Evolutionary conservation across 2,888 invertebrate species (phyloP), one percentile per base, ranked within the genome.

Genomic region (Pachycephus smyrnensis): DNA sequence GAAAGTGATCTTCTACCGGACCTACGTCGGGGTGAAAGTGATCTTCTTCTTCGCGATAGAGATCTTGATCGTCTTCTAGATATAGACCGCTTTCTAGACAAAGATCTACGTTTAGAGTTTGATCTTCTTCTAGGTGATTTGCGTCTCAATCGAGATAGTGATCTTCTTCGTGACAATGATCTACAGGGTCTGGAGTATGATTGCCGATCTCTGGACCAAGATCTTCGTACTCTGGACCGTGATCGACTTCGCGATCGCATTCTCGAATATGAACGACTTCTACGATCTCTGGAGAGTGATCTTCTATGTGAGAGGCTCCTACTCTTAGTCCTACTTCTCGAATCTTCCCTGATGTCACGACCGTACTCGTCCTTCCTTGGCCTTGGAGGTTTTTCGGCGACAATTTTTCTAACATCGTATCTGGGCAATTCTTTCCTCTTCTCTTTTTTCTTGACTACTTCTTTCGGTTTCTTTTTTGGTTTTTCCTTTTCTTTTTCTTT

Each of bases 401-500:
- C 95, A 68, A 97, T 92, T 81, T 95, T 95, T 69, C 97, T 93
- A 12, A 97, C 97, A 92, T 97, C 95, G 90, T 97, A 97, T 4
- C 97, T 93, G 86, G 96, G 96, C 75, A 97, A 92, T 87, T 97
- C 97, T 87, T 96, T 95, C 30, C 96, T 93, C 87, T 95, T 96
- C 77, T 94, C 93, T 82, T 93, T 93, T 84, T 92, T 93, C 73
- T 89, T 90, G 79, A 87, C 88, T 80, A 86, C 90, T 12, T 86
- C 86, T 83, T 84, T 87, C 73, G 88, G 85, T 80, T 84, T 88
- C 80, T 87, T 89, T 68, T 84, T 87, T 36, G 91, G 91, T 84
- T 91, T 90, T 77, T 92, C 91, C 86, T 91, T 92, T 73, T 90
- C 90, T 35, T 89, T 80, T 4, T 87, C 86, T 91, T 93, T 84